A percentile compares a stretch with the other conserved stretches of the same genome.
phyloP scores from a whole-genome alignment of 2,113 vertebrate species.

The Perognathus longimembris region DNA sequence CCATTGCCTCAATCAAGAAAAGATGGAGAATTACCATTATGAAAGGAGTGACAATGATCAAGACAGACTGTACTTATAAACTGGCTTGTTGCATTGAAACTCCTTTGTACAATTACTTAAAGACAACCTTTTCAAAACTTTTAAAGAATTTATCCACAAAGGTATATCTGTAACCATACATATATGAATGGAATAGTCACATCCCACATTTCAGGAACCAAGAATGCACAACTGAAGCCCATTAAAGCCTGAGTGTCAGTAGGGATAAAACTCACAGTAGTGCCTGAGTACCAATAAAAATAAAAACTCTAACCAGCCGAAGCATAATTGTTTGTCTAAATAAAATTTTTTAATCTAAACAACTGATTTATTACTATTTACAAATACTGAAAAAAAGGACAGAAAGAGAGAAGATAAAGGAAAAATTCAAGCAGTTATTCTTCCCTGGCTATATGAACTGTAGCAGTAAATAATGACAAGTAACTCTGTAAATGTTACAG shows the following conservation, averaged over 20 bases:
- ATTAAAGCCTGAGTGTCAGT: background rate
- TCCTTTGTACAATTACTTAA: too few species aligned
- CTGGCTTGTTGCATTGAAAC: too few species aligned
- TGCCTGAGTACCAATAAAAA: background rate
- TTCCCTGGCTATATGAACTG: background rate
- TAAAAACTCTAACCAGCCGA: background rate
- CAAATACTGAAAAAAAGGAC: background rate
- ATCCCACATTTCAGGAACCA: background rate
- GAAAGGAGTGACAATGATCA: too few species aligned
- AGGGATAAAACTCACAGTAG: background rate
- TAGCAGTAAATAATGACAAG: background rate
- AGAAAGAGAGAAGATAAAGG: background rate
- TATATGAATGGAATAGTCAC: background rate
- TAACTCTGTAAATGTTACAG: background rate
- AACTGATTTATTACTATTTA: background rate
- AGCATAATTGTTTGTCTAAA: background rate
- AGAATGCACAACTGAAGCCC: background rate
- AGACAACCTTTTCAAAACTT: too few species aligned
- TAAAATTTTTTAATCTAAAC: background rate
- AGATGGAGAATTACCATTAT: background rate
- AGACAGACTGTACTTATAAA: too few species aligned
- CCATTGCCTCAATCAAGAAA: conserved; percentile 59
- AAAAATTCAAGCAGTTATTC: background rate
- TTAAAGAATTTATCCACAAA: background rate
- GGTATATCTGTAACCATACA: too few species aligned